These are phyloP conservation scores for Pseudocheirus occidentalis DNA, from an alignment of 2,797 vertebrate genomes.

Conservation along the genomic window DNA sequence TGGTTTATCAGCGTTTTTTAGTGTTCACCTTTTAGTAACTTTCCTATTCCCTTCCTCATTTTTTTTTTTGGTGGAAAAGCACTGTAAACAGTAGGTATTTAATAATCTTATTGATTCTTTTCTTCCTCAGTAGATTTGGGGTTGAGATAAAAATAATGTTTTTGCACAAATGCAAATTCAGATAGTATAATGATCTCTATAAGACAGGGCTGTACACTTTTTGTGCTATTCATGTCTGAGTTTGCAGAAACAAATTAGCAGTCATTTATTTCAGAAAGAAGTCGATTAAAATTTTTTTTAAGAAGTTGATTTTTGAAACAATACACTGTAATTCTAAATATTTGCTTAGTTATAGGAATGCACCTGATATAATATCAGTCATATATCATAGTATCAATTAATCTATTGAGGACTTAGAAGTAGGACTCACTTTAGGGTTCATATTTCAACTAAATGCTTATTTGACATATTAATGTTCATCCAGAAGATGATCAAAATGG, in stretches of 20 bases:
- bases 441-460: neutral
- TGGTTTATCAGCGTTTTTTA: neutral
- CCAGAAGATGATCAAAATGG: neutral
- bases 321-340: neutral
- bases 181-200: neutral
- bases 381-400: neutral
- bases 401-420: neutral
- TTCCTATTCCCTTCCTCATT: neutral
- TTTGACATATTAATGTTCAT: neutral
- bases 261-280: neutral
- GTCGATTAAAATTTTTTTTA: too few species aligned
- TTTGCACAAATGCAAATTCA: neutral
- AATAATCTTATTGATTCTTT: neutral
- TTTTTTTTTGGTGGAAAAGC: neutral
- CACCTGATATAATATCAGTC: neutral
- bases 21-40: conserved; percentile 3
- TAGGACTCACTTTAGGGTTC: neutral
- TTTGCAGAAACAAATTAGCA: neutral
- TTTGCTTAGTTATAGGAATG: neutral
- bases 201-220: neutral
- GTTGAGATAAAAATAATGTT: neutral
- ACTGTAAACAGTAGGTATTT: neutral
- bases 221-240: neutral
- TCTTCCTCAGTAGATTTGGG: neutral
- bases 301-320: neutral